Evolutionary conservation across 2,888 invertebrate species (phyloP), one percentile per base, ranked within the genome.

Genomic region (Myopa tessellatipennis): DNA sequence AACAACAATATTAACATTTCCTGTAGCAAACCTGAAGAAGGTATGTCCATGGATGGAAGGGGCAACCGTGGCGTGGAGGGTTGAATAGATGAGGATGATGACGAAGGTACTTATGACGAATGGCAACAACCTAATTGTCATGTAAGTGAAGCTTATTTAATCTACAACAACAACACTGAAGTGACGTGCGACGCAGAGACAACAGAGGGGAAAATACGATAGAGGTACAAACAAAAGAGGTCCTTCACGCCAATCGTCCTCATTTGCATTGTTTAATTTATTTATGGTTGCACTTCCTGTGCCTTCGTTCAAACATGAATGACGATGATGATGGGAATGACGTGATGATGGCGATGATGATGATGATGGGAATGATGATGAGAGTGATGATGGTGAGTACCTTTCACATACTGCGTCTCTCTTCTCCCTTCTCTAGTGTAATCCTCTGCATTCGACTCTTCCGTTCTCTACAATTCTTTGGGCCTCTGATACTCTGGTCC

Each of bases 251-350:
- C 60, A 69, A 69, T 69, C 60, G 69, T 69, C 58, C 68, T 75
- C 75, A 75, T 75, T 75, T 75, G 75, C 75, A 75, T 69, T 75
- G 75, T 75, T 75, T 75, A 75, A 75, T 75, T 75, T 75, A 75
- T 75, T 75, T 75, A 75, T 68, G 69, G 69, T 68, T 45, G 60
- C 68, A 75, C 75, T 71, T 79, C 72, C 60, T 79, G 70, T 65
- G 75, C 50, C 73, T 67, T 71, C 65, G 40, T 55, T 71, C 52
- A 14, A 58, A 58, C 18, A 58, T n/a, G 58, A 34, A 55, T 72
- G 45, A 45, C 10, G 26, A 26, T 26, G 26, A 26, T 26, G 45
- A 45, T 45, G n/a, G n/a, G n/a, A n/a, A n/a, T n/a, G n/a, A n/a
- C n/a, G n/a, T n/a, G n/a, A n/a, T n/a, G n/a, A n/a, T n/a, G n/a